Base-by-base conservation (phyloP, 2,888 invertebrate species). In the Stenichneumon culpator region DNA sequence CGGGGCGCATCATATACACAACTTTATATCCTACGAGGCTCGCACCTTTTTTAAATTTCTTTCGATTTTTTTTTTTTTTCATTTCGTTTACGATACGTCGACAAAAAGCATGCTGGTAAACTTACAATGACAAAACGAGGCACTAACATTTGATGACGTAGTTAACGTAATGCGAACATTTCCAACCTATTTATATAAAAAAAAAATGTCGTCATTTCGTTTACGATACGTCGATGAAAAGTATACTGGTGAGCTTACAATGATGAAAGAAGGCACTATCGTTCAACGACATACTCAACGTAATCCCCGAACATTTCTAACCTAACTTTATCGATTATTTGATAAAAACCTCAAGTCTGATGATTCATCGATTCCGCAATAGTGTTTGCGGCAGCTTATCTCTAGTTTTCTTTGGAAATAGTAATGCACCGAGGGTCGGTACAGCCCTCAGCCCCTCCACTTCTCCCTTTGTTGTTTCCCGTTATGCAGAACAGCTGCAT, bases 401-500 rank as follows among this genome's bases (percentile, higher is more conserved):
- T 28, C 28, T 6, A 47, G 22, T 73, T 44, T 74, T 74, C 44
- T 28, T 28, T 28, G 47, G 63, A 36, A 22, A 60, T 19, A 32
- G 50, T 28, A 32, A 52, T 63, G 44, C 47, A 63, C 7, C 57
- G 36, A 50, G 47, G 74, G 74, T 75, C 69, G 67, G 80, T 60
- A 50, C 57, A 70, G 39, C 72, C 32, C 32, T 32, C 7, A 39
- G 39, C 2, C 39, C 39, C 39, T 39, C 36, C 5, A 44, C 65
- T 54, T 63, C 25, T 28, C 74, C 63, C 19, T 54, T 19, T 39
- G 47, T 47, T 54, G 63, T 84, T 78, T 84, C 78, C 84, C 84
- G 84, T 84, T 84, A 84, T 84, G 77, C 78, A 84, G 81, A 84
- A 77, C 84, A 84, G 81, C 84, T 84, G 84, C 84, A 78, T 52